Conservation (phyloP, 2,797 vertebrate species). For the Crocidura indochinensis region DNA sequence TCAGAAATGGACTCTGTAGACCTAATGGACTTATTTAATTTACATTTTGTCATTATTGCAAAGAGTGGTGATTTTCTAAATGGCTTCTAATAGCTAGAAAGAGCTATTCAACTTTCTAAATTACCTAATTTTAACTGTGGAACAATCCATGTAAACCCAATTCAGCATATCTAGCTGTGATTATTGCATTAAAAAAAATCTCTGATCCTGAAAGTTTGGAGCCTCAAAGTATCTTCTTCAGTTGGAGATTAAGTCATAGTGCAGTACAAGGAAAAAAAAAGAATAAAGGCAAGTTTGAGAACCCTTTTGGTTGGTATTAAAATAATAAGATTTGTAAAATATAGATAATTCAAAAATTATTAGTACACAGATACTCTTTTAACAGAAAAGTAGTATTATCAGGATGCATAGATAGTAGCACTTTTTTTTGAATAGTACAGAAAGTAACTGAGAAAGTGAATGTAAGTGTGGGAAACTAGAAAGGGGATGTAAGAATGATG, state of each 20-base stretch:
- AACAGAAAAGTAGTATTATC: too few species aligned
- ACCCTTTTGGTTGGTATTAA: too few species aligned
- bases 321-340: too few species aligned
- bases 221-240: background rate
- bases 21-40: conserved; percentile 13
- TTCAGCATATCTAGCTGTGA: background rate
- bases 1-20: background rate
- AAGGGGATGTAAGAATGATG: too few species aligned
- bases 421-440: too few species aligned
- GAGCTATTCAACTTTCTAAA: conserved; percentile 35
- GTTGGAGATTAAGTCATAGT: background rate
- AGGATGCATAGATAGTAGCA: too few species aligned
- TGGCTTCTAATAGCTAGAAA: conserved; percentile 49
- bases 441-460: too few species aligned
- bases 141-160: conserved; percentile 4
- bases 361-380: too few species aligned
- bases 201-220: background rate
- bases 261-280: too few species aligned
- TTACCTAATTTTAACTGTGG: background rate
- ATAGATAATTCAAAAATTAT: too few species aligned
- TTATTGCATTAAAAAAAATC: background rate
- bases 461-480: too few species aligned
- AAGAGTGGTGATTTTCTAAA: conserved; percentile 58
- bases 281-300: too few species aligned
- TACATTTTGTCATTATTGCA: conserved; percentile 32